Conservation (phyloP, 2,797 vertebrate species). For the Helostoma temminkii region DNA sequence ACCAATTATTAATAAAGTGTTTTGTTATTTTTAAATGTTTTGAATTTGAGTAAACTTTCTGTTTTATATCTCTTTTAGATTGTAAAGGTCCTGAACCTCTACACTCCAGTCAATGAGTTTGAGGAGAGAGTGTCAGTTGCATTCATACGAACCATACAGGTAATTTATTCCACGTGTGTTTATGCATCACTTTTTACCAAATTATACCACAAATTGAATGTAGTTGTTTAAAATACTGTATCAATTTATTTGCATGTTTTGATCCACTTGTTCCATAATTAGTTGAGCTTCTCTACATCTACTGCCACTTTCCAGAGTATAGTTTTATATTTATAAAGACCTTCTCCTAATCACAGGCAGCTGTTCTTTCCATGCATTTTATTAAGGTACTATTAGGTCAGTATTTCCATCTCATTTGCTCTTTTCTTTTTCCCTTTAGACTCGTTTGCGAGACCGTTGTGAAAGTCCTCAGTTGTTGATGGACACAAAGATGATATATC, state of each 20-base stretch:
- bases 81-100: conserved; percentile 97
- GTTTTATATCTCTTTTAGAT: conserved; percentile 83
- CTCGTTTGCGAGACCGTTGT: conserved; percentile 94
- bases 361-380: no score
- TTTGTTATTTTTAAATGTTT: neutral
- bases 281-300: neutral
- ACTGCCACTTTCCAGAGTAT: neutral
- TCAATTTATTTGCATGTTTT: neutral
- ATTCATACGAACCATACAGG: conserved; percentile 99
- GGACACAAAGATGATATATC: conserved; percentile 98
- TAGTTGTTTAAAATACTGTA: no score
- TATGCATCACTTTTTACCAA: neutral
- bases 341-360: no score
- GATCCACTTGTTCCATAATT: neutral
- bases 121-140: conserved; percentile 95
- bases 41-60: neutral
- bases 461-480: conserved; percentile 96
- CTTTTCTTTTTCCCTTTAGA: conserved; percentile 74
- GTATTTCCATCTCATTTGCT: neutral
- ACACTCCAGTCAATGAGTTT: conserved; percentile 98
- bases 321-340: neutral
- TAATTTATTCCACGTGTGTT: conserved; percentile 58
- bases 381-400: no score
- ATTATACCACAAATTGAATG: neutral
- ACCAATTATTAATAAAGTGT: neutral